Evolutionary conservation across 2,113 vertebrate species (phyloP).

Genomic region (Azemiops feae): DNA sequence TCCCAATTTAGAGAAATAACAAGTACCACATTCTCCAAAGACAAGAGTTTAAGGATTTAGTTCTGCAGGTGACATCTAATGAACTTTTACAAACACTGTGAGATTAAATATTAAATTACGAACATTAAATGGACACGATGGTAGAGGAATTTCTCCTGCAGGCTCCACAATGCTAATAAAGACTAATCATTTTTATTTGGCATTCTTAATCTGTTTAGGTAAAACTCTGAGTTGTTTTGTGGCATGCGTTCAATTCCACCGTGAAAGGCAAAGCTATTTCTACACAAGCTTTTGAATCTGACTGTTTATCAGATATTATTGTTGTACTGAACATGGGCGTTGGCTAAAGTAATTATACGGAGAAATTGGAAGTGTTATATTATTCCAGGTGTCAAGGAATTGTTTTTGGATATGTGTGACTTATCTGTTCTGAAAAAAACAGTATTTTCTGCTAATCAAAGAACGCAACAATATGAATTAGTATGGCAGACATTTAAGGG

Average conservation of each 20-base stretch:
- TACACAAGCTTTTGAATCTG: neutral
- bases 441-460: neutral
- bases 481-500: neutral
- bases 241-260: neutral
- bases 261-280: neutral
- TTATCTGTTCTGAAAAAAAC: neutral
- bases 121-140: neutral
- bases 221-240: neutral
- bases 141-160: conserved; percentile 23
- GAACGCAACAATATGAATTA: neutral
- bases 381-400: neutral
- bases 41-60: conserved; percentile 33
- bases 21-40: conserved; percentile 25
- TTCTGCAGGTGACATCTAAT: conserved; percentile 45
- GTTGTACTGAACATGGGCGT: neutral
- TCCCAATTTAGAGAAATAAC: neutral
- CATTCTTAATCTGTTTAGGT: neutral
- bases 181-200: conserved; percentile 20
- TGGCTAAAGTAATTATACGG: neutral
- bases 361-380: neutral
- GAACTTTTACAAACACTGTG: conserved; percentile 21
- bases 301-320: neutral
- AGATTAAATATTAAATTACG: conserved; percentile 32
- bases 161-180: conserved; percentile 46
- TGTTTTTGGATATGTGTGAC: neutral